phyloP scores from a whole-genome alignment of 2,113 vertebrate species.

The Platysteira castanea region DNA sequence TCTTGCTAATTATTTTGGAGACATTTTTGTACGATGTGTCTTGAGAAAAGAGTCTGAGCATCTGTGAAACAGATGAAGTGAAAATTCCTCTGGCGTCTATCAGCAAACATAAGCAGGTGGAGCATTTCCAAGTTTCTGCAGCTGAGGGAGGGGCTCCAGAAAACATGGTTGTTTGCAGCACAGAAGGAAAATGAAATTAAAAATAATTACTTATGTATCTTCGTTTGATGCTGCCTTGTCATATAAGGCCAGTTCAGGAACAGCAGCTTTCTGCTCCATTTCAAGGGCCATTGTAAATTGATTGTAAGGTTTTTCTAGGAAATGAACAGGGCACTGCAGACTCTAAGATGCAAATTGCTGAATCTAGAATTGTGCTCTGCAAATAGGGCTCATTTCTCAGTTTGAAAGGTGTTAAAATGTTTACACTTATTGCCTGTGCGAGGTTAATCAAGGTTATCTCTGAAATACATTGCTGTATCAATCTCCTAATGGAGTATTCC shows the following conservation, averaged over 20 bases:
- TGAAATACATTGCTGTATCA: neutral
- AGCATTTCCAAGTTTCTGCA: constrained; percentile 9
- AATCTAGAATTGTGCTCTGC: neutral
- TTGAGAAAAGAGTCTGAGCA: constrained; percentile 20
- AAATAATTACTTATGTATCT: neutral
- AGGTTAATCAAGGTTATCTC: neutral
- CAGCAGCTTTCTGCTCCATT: neutral
- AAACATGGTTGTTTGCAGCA: neutral
- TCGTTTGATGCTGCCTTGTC: neutral
- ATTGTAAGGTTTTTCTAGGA: neutral
- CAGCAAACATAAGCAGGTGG: constrained; percentile 22
- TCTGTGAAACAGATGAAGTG: constrained; percentile 39
- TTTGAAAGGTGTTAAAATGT: neutral
- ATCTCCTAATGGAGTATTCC: neutral
- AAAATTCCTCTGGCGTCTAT: constrained; percentile 7
- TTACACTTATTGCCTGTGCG: neutral
- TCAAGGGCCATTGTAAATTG: neutral
- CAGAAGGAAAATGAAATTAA: neutral
- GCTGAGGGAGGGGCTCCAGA: neutral
- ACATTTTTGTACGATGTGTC: neutral
- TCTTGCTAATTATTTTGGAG: constrained; percentile 26
- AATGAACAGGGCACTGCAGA: neutral
- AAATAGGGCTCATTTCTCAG: neutral
- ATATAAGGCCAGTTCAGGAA: neutral
- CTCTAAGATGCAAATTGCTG: neutral